A percentile compares a stretch with the other conserved stretches of the same genome.
Conservation (phyloP, 92 coral and sea anemone genomes). For the Palythoa caribaeorum region DNA sequence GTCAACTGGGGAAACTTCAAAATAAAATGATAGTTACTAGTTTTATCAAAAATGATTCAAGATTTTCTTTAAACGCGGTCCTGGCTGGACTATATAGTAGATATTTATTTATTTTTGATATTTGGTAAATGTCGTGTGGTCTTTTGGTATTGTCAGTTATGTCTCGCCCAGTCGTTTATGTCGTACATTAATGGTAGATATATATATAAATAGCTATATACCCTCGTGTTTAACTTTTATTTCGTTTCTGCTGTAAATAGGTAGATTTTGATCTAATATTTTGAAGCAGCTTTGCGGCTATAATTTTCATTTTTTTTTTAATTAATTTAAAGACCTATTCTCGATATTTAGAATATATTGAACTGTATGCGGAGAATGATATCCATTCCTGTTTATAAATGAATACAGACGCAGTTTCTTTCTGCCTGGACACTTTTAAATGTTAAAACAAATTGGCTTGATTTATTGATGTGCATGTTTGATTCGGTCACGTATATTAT, state of each 20-base stretch:
- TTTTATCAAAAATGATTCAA: neutral
- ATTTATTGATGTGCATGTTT: neutral
- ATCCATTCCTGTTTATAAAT: neutral
- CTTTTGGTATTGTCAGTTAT: neutral
- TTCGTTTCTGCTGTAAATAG: neutral
- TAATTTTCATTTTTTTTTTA: neutral
- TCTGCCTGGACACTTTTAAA: neutral
- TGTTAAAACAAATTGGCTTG: neutral
- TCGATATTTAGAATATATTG: neutral
- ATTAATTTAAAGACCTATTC: neutral
- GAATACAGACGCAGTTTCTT: neutral
- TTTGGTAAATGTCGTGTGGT: neutral
- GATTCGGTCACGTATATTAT: conserved; percentile 14
- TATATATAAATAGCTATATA: neutral
- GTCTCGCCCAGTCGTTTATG: neutral
- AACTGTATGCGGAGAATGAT: neutral
- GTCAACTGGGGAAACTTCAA: neutral
- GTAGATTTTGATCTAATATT: neutral
- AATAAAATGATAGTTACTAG: neutral
- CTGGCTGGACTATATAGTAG: neutral
- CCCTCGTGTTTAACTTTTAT: neutral
- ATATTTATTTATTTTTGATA: neutral
- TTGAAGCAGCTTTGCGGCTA: neutral
- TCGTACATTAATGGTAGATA: neutral
- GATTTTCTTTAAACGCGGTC: neutral